Percentiles rank a stretch among this genome's conserved stretches.
phyloP scores from a whole-genome alignment of 2,888 invertebrate species.

The Lacanobia oleracea region DNA sequence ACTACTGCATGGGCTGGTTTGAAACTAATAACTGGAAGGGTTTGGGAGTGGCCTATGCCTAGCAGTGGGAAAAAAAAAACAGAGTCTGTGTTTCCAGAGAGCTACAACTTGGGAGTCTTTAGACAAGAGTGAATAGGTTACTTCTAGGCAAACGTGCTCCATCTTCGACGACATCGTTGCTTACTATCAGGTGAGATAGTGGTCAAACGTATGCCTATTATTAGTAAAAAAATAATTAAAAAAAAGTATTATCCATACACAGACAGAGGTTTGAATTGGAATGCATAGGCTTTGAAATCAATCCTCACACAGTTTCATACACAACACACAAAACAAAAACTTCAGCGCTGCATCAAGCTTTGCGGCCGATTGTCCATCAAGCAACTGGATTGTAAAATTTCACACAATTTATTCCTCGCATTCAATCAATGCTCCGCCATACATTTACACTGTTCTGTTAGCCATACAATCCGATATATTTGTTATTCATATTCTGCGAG shows the following conservation, averaged over 20 bases:
- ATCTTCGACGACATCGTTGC: too few relatives aligned
- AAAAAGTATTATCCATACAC: not conserved
- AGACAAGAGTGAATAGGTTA: too few relatives aligned
- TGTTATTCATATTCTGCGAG: constrained; percentile 71
- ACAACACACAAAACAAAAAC: not conserved
- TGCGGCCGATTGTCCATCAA: not conserved
- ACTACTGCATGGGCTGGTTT: too few relatives aligned
- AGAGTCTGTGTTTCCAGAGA: too few relatives aligned
- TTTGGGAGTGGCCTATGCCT: too few relatives aligned
- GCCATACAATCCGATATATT: constrained; percentile 71
- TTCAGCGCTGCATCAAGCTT: constrained; percentile 8
- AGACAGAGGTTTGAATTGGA: not conserved
- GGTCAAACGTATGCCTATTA: too few relatives aligned
- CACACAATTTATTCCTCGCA: constrained; percentile 46
- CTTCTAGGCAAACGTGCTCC: too few relatives aligned
- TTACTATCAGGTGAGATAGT: too few relatives aligned
- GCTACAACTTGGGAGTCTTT: too few relatives aligned
- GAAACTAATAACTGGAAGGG: too few relatives aligned
- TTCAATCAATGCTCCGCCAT: constrained; percentile 47
- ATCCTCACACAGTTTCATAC: not conserved
- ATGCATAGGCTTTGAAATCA: not conserved
- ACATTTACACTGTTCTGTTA: constrained; percentile 56
- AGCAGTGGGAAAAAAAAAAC: too few relatives aligned
- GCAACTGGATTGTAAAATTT: constrained; percentile 37
- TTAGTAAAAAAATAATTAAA: too few relatives aligned